These are phyloP conservation scores for Coturnix japonica DNA, from an alignment of 2,113 vertebrate genomes.

Conservation along the genomic window DNA sequence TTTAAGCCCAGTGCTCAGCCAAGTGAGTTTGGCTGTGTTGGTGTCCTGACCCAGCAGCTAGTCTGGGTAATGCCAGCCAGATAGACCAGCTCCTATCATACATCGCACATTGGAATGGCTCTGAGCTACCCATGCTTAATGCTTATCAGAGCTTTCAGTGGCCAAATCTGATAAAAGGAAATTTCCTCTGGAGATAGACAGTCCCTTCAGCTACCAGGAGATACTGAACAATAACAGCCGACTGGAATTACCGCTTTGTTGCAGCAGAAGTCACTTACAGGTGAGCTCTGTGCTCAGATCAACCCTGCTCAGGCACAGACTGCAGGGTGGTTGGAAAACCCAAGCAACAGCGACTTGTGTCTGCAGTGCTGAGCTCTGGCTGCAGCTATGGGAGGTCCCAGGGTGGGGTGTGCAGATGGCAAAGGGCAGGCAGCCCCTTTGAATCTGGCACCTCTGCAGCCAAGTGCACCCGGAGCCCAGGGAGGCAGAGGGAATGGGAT, in stretches of 20 bases:
- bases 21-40: neutral
- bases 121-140: neutral
- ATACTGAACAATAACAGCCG: neutral
- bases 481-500: rapidly evolving
- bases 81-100: too few species aligned
- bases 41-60: neutral
- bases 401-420: neutral
- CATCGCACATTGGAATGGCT: rapidly evolving
- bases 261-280: neutral
- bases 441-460: neutral
- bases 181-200: neutral
- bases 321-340: neutral
- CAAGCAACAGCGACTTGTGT: neutral
- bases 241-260: neutral
- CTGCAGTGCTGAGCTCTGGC: neutral
- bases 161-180: neutral
- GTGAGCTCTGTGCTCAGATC: neutral
- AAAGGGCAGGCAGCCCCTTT: neutral
- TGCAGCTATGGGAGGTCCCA: neutral
- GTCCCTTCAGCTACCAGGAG: neutral
- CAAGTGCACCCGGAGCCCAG: neutral
- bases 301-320: neutral
- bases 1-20: neutral
- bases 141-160: neutral
- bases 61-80: too few species aligned